Conservation (phyloP, 2,113 vertebrate species). For the Columba livia region DNA sequence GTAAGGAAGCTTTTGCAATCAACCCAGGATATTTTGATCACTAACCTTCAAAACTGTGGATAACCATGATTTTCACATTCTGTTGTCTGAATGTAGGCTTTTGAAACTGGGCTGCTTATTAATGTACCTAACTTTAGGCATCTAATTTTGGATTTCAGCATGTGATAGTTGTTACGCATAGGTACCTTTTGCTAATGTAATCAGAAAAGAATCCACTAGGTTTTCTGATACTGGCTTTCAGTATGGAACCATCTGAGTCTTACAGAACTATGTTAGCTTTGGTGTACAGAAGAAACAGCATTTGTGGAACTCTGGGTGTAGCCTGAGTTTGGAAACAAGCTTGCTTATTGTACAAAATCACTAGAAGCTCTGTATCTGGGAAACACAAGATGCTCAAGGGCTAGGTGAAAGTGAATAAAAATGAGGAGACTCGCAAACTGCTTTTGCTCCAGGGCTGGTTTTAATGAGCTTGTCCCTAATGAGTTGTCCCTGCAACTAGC, state of each 20-base stretch:
- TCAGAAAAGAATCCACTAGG: background rate
- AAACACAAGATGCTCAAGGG: constrained; percentile 66
- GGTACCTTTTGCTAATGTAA: background rate
- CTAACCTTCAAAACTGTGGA: background rate
- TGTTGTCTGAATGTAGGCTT: background rate
- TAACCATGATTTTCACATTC: background rate
- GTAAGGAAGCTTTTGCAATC: background rate
- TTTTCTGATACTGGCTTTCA: background rate
- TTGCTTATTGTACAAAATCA: constrained; percentile 61
- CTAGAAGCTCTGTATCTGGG: constrained; percentile 66
- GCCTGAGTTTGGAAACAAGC: constrained; percentile 23
- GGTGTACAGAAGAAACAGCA: constrained; percentile 48
- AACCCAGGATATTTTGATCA: background rate
- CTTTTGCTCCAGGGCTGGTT: constrained; percentile 88
- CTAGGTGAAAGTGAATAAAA: constrained; percentile 82
- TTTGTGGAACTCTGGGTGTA: constrained; percentile 47
- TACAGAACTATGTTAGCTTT: constrained; percentile 41
- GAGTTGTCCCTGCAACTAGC: constrained; percentile 90
- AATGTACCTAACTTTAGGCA: background rate
- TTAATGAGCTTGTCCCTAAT: constrained; percentile 91
- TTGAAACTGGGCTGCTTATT: background rate
- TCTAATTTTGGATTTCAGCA: background rate
- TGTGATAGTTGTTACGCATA: background rate
- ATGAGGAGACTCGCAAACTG: constrained; percentile 81
- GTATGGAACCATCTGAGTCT: background rate